These are phyloP conservation scores for Romanogobio albipinnatus DNA, from an alignment of 2,113 vertebrate species.

Conservation along the genomic window DNA sequence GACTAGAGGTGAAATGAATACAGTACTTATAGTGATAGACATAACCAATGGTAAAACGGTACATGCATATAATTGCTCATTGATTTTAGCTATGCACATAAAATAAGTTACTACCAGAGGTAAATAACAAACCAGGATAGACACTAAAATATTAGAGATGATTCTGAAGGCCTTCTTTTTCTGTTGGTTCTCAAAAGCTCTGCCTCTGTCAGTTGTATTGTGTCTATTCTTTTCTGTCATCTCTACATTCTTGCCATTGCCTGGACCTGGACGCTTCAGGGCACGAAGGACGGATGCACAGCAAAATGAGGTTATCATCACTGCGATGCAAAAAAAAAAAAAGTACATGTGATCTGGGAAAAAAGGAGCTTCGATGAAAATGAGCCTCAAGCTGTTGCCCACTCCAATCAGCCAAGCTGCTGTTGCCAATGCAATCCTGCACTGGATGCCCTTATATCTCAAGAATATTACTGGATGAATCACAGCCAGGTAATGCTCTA, in stretches of 20 bases:
- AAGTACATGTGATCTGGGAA: not conserved
- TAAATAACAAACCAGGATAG: conserved; percentile 19
- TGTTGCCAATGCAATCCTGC: not conserved
- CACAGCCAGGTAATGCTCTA: conserved; percentile 50
- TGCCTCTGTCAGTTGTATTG: not conserved
- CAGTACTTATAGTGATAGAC: not conserved
- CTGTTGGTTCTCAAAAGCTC: conserved; percentile 7
- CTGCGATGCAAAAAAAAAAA: not conserved
- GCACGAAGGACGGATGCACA: not conserved
- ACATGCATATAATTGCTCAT: not conserved
- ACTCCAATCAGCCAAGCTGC: not conserved
- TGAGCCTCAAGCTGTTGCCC: not conserved
- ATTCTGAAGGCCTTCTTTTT: conserved; percentile 32
- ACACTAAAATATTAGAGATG: conserved; percentile 8
- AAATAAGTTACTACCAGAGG: not conserved
- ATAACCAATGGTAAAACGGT: not conserved
- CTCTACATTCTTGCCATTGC: not conserved
- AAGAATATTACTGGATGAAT: conserved; percentile 23
- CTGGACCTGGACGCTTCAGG: not conserved
- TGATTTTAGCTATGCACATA: not conserved
- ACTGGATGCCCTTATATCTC: conserved; percentile 12
- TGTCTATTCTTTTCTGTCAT: not conserved
- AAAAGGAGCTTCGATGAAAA: not conserved
- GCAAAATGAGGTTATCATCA: conserved; percentile 14
- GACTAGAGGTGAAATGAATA: not conserved